These are phyloP conservation scores for Epinephelus moara DNA, from an alignment of 2,113 vertebrate species.

Conservation along the genomic window DNA sequence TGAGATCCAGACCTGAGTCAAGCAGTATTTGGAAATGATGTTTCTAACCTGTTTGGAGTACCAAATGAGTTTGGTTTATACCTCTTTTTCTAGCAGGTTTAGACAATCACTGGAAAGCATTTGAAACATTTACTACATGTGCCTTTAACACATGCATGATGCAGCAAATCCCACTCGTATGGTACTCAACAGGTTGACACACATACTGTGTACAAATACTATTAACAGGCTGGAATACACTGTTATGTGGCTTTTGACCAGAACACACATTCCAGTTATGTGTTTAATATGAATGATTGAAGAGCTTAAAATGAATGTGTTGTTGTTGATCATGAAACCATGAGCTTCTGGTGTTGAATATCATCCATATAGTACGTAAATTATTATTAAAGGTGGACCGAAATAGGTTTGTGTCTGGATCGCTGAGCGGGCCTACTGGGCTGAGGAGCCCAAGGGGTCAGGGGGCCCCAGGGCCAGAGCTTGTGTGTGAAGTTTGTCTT, in stretches of 20 bases:
- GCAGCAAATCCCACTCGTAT: neutral
- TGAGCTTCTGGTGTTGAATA: constrained; percentile 1
- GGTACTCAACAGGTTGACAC: constrained; percentile 18
- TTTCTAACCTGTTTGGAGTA: constrained; percentile 23
- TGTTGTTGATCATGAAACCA: constrained; percentile 24
- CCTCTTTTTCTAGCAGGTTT: neutral
- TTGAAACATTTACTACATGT: constrained; percentile 1
- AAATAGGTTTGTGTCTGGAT: constrained; percentile 9
- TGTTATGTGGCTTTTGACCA: constrained; percentile 19
- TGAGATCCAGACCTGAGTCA: neutral
- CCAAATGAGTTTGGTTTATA: neutral
- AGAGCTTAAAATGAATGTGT: constrained; percentile 6
- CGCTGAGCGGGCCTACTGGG: neutral
- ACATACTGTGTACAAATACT: constrained; percentile 3
- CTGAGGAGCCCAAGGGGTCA: neutral
- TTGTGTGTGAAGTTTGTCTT: neutral
- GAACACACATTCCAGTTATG: constrained; percentile 40
- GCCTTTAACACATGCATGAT: constrained; percentile 6
- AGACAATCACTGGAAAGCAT: constrained; percentile 41
- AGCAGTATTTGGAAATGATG: constrained; percentile 5
- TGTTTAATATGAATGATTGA: constrained; percentile 13
- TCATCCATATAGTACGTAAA: constrained; percentile 49
- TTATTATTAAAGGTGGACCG: constrained; percentile 59
- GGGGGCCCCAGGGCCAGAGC: neutral
- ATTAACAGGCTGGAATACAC: neutral